Base-by-base conservation (phyloP, 1,140 invertebrate genomes). In the Rhopalosiphum maidis region DNA sequence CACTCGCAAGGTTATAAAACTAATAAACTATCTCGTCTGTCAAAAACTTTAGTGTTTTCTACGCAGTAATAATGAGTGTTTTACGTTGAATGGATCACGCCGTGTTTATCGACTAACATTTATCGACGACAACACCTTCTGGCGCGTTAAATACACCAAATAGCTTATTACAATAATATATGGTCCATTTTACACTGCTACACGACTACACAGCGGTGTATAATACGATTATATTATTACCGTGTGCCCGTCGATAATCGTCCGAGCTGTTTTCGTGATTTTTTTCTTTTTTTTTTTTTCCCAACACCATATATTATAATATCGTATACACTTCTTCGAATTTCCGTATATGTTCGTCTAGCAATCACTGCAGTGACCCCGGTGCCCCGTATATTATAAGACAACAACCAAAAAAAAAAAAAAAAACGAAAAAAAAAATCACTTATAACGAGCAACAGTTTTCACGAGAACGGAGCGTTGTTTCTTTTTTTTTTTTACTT, bases 361-460 rank as follows among this genome's bases (percentile, higher is more conserved):
- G 23, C 46, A 23, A 89, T 89, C n/a, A 43, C 9, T n/a, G 30
- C 46, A 5, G 30, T 89, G 87, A 89, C 87, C 87, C 87, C 87
- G 22, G 46, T 35, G 87, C 48, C 46, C 46, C 87, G 23, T 55
- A 35, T n/a, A 43, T 41, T 87, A n/a, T 22, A 23, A 43, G 35
- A 41, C 35, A 23, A 51, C n/a, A 9, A n/a, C n/a, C n/a, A n/a
- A n/a, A 51, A n/a, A 48, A 54, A 89, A 77, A 88, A 9, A 23
- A 43, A 25, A 23, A 43, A 25, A 0, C 15, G 15, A n/a, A 68
- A 54, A 54, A 48, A 89, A 43, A 90, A 68, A 90, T 90, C 55
- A 68, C 54, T 68, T 68, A 68, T 90, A 90, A 90, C 89, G 55
- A 68, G 89, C 55, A 8, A n/a, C 89, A 8, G 89, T 90, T 90